Evolutionary conservation across 1,140 invertebrate species (phyloP), one percentile per base, ranked within the genome.

Genomic region (Akabosia matsudoensis): DNA sequence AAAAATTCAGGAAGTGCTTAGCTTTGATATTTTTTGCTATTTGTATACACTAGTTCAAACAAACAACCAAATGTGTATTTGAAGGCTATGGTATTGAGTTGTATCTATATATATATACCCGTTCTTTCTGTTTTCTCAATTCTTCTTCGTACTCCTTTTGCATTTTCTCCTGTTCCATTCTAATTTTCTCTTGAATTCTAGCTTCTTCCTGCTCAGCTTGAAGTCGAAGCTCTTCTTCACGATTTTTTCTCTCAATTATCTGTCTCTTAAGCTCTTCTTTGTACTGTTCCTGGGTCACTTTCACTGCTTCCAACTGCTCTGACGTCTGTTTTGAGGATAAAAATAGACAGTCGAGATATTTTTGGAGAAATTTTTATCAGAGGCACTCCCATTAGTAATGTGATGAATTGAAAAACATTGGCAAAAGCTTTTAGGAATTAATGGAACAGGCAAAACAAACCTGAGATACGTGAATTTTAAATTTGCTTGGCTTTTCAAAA

Each of bases 81-180:
- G 7, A 45, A 18, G 37, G 18, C 7, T 7, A 18, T 45, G 18
- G 18, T 45, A 45, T 45, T 45, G 7, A 18, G 7, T 10, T 18
- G 18, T 10, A 18, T 10, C 18, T 45, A 18, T 45, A 18, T 10
- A 45, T 56, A 13, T 24, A 24, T 56, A 56, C 54, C 24, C 22
- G 14, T 24, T 67, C 61, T 31, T 67, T 4, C 13, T 30, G 61
- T n/a, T 67, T 67, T 31, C 30, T 28, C 61, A 67, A 30, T 7
- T 67, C 61, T 67, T 67, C 61, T 67, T 67, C 61, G 31, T 67
- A 67, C 22, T 67, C 61, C 61, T 30, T 67, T 67, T 67, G 61
- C 61, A 67, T 67, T 67, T 67, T 28, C 61, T 28, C 61, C 28
- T 67, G 61, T 7, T 67, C 26, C 3, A 30, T 28, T 30, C 61